These are phyloP conservation scores for Sturnira hondurensis DNA, from an alignment of 2,113 vertebrate species.

Conservation along the genomic window DNA sequence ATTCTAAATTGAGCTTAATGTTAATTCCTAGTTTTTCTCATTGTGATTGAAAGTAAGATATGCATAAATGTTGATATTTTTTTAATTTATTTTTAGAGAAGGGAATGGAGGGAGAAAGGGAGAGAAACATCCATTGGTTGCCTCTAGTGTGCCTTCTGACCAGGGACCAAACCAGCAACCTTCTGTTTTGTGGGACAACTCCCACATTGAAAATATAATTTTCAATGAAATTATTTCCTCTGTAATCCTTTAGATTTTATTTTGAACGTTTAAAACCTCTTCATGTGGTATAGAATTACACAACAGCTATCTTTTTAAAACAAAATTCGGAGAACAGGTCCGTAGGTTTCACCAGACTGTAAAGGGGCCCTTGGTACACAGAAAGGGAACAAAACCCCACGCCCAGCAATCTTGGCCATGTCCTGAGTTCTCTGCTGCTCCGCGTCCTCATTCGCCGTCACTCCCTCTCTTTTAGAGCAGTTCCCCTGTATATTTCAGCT, in stretches of 20 bases:
- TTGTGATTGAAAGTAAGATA: not conserved
- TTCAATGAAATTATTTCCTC: not conserved
- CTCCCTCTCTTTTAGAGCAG: not conserved
- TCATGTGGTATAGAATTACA: not conserved
- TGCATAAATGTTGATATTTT: too few species aligned
- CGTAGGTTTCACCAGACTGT: not conserved
- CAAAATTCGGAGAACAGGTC: not conserved
- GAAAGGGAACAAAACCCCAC: not conserved
- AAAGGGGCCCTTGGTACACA: not conserved
- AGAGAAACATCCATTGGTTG: too few species aligned
- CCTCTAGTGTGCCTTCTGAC: too few species aligned
- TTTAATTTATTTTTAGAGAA: too few species aligned
- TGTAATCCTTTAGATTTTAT: slow-evolving; percentile 3
- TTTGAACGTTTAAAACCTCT: not conserved
- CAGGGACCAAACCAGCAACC: too few species aligned
- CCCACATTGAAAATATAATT: too few species aligned
- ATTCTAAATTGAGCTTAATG: slow-evolving; percentile 7
- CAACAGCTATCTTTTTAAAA: not conserved
- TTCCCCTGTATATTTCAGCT: not conserved
- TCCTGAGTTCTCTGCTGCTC: not conserved
- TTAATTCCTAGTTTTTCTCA: slow-evolving; percentile 2
- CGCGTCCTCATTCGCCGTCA: not conserved
- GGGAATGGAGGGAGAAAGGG: too few species aligned
- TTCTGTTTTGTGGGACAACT: too few species aligned
- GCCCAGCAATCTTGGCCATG: not conserved